A percentile compares a stretch with the other conserved stretches of the same genome.
Conservation (phyloP, 2,113 vertebrate species). For the Pachyramphus minor region DNA sequence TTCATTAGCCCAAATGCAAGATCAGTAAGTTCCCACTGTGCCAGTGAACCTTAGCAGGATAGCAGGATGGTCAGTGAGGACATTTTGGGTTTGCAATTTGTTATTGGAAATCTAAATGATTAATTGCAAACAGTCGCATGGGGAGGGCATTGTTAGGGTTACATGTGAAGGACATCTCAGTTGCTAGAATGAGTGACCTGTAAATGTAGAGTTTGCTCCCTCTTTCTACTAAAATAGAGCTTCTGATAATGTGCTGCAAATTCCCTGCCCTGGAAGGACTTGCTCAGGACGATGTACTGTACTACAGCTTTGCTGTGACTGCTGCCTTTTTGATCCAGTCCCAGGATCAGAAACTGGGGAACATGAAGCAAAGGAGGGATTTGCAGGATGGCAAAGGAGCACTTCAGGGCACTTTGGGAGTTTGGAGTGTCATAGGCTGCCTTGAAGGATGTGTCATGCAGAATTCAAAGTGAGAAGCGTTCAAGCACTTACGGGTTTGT, state of each 20-base stretch:
- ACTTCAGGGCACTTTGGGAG: neutral
- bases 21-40: neutral
- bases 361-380: neutral
- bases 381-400: neutral
- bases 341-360: neutral
- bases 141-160: neutral
- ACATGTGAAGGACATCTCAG: neutral
- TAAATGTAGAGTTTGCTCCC: neutral
- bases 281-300: fast-evolving
- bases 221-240: neutral
- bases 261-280: neutral
- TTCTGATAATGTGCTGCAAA: neutral
- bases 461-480: neutral
- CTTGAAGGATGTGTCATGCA: neutral
- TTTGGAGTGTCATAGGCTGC: neutral
- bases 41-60: neutral
- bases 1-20: neutral
- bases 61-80: neutral
- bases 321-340: neutral
- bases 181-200: neutral
- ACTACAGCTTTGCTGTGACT: neutral
- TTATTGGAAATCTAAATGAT: neutral
- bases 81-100: neutral
- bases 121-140: neutral
- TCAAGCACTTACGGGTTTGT: neutral